Conservation (phyloP, 1,140 invertebrate genomes). For the Dinothrombium tinctorium region DNA sequence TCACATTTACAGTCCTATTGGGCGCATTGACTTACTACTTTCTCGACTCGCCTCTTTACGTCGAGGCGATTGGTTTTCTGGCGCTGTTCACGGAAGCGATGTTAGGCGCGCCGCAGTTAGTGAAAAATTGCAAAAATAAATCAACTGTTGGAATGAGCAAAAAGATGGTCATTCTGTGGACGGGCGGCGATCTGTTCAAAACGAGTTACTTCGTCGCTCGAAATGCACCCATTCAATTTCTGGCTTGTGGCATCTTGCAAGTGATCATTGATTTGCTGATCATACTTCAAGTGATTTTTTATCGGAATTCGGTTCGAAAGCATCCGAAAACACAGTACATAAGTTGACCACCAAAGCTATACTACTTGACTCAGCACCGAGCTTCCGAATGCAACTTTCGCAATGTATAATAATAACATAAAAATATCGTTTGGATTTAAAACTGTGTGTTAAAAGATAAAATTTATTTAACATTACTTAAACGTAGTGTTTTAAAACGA, state of each 20-base stretch:
- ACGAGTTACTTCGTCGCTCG: conserved; percentile 80
- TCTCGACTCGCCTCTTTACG: conserved; percentile 48
- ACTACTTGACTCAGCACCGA: too few species aligned
- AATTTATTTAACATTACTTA: too few species aligned
- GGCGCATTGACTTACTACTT: conserved; percentile 68
- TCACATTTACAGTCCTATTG: conserved; percentile 53
- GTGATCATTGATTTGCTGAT: conserved; percentile 60
- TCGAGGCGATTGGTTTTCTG: conserved; percentile 71
- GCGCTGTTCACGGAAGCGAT: conserved; percentile 90
- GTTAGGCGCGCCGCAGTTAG: conserved; percentile 75
- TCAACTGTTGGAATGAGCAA: conserved; percentile 82
- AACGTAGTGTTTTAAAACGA: too few species aligned
- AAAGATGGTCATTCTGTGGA: conserved; percentile 91
- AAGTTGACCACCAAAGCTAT: too few species aligned
- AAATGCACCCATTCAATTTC: conserved; percentile 76
- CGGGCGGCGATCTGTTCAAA: conserved; percentile 74
- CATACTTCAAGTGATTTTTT: conserved; percentile 44
- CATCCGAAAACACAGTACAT: too few species aligned
- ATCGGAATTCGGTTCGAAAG: neutral
- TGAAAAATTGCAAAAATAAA: conserved; percentile 62
- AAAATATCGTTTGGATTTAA: too few species aligned
- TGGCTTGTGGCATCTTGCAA: conserved; percentile 79
- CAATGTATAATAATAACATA: too few species aligned
- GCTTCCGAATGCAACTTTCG: too few species aligned
- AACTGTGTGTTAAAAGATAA: too few species aligned